These are phyloP conservation scores for Macrostomum lignano DNA, from an alignment of 1,140 invertebrate species.

Conservation along the genomic window DNA sequence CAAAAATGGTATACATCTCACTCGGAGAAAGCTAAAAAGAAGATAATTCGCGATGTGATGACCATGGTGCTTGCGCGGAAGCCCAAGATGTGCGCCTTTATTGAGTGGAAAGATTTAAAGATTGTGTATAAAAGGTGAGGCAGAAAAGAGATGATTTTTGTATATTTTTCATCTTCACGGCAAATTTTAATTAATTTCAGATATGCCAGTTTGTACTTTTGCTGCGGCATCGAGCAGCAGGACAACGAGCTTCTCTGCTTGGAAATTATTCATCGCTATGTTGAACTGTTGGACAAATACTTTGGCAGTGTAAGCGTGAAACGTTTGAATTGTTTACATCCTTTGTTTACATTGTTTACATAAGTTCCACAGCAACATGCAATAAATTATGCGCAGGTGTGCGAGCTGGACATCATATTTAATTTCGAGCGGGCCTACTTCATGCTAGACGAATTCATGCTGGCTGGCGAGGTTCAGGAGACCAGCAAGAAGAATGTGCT, in stretches of 20 bases:
- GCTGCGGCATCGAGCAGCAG: constrained; percentile 8
- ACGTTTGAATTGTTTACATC: too few relatives aligned
- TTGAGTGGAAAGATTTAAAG: constrained; percentile 97
- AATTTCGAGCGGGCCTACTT: constrained; percentile 12
- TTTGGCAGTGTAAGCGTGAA: constrained; percentile 11
- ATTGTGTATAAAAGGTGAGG: constrained; percentile 82
- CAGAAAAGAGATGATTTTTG: neutral
- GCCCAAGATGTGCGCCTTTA: constrained; percentile 97
- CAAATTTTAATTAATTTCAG: constrained; percentile 6
- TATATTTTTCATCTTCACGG: constrained; percentile 7
- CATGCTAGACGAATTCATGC: constrained; percentile 10
- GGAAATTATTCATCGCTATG: constrained; percentile 12
- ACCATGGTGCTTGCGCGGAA: constrained; percentile 78
- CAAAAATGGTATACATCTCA: constrained; percentile 78
- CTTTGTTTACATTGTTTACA: constrained; percentile 30
- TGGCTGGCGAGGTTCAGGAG: constrained; percentile 10
- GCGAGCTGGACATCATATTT: constrained; percentile 12
- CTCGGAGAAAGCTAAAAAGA: constrained; percentile 50
- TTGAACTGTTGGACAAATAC: constrained; percentile 11
- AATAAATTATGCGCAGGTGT: constrained; percentile 12
- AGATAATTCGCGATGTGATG: constrained; percentile 88
- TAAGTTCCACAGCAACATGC: neutral
- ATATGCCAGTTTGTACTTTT: constrained; percentile 10
- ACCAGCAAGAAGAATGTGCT: constrained; percentile 1
- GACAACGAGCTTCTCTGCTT: constrained; percentile 11